phyloP scores from a whole-genome alignment of 2,888 invertebrate species.

The Mythimna impura region DNA sequence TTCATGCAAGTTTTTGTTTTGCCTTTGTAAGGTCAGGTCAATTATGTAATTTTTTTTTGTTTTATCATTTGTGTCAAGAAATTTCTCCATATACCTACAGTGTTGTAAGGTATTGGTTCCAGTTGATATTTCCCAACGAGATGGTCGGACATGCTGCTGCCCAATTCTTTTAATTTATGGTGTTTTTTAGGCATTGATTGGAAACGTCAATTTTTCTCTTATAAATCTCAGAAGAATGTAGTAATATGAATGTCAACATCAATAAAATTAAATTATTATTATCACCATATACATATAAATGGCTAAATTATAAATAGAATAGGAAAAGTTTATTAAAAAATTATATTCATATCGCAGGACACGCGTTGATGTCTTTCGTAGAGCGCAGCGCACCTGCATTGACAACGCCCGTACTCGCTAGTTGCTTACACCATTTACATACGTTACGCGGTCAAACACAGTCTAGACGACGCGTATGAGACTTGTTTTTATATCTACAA shows the following conservation, averaged over 20 bases:
- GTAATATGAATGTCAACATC: conserved; percentile 7
- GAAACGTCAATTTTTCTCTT: conserved; percentile 11
- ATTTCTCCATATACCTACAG: conserved; percentile 39
- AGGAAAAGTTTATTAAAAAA: background rate
- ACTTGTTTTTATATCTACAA: conserved; percentile 47
- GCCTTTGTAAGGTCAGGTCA: conserved; percentile 40
- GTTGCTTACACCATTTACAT: conserved; percentile 36
- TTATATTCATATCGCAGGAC: conserved; percentile 7
- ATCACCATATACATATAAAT: background rate
- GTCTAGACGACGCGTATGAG: conserved; percentile 55
- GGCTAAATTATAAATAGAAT: conserved; percentile 2
- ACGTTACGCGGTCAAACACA: conserved; percentile 39
- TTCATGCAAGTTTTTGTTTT: conserved; percentile 40
- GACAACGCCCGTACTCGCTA: conserved; percentile 7
- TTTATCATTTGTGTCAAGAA: conserved; percentile 52
- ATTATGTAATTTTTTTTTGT: conserved; percentile 48
- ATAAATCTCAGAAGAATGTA: background rate
- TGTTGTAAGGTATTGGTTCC: conserved; percentile 46
- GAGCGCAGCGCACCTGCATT: conserved; percentile 21
- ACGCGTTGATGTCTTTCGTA: conserved; percentile 63
- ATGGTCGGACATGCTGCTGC: conserved; percentile 11
- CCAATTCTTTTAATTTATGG: conserved; percentile 41
- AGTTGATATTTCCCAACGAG: conserved; percentile 47
- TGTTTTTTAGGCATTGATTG: conserved; percentile 11
- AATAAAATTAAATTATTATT: background rate